Evolutionary conservation across 2,113 vertebrate genomes (phyloP).

Genomic region (Cynopterus brachyotis): DNA sequence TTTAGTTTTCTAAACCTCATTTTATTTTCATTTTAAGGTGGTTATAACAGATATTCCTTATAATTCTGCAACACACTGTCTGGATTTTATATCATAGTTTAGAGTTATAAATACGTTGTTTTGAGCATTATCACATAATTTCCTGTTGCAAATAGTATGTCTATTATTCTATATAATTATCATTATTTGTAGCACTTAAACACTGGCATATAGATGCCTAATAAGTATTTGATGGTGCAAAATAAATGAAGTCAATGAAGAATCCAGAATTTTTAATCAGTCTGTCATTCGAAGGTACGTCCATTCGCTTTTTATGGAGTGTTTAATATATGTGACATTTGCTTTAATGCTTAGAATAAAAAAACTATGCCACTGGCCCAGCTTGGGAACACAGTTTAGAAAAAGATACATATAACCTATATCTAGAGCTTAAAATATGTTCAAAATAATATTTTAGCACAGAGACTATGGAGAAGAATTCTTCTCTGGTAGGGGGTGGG

Average conservation of each 20-base stretch:
- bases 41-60: not conserved
- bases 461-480: no score
- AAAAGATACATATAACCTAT: not conserved
- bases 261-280: not conserved
- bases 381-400: not conserved
- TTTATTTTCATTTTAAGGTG: not conserved
- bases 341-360: not conserved
- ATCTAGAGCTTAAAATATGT: not conserved
- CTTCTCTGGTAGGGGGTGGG: rapidly evolving
- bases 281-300: not conserved
- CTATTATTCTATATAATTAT: not conserved
- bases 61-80: not conserved
- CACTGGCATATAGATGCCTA: no score
- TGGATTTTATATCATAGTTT: not conserved
- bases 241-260: not conserved
- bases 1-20: not conserved
- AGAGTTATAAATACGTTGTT: not conserved
- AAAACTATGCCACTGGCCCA: not conserved
- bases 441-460: not conserved
- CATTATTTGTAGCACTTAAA: not conserved
- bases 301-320: not conserved
- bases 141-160: not conserved
- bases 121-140: not conserved
- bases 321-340: not conserved
- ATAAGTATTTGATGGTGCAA: not conserved